Evolutionary conservation across 2,113 vertebrate genomes (phyloP).

Genomic region (Cricetomys ansorgei): DNA sequence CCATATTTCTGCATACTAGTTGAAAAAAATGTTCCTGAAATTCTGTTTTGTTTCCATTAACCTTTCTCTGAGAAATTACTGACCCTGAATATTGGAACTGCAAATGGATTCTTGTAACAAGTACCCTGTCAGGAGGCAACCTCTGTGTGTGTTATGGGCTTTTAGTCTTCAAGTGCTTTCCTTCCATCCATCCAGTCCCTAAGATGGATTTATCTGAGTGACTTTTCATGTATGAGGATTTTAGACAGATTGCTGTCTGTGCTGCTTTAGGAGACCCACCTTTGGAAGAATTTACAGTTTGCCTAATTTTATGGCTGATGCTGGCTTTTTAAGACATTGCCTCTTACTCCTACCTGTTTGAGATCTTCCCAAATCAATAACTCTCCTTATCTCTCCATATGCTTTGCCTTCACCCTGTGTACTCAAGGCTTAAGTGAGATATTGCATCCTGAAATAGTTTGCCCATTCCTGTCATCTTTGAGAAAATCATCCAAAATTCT

Average conservation of each 20-base stretch:
- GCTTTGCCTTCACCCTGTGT: conserved; percentile 55
- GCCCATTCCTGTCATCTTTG: conserved; percentile 60
- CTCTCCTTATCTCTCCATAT: conserved; percentile 21
- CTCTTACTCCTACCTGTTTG: conserved; percentile 21
- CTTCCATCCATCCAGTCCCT: conserved; percentile 69
- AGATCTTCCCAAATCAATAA: neutral
- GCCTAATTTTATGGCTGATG: conserved; percentile 56
- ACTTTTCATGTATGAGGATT: conserved; percentile 25
- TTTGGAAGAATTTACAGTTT: conserved; percentile 61
- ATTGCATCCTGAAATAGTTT: conserved; percentile 62
- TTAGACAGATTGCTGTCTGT: conserved; percentile 61
- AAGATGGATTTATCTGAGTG: conserved; percentile 57
- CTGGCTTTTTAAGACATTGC: conserved; percentile 61
- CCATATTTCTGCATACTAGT: conserved; percentile 53
- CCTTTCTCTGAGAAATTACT: conserved; percentile 76
- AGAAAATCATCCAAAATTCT: conserved; percentile 68
- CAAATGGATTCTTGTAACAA: conserved; percentile 72
- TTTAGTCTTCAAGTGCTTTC: conserved; percentile 66
- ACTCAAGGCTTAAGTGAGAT: conserved; percentile 45
- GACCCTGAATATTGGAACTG: conserved; percentile 63
- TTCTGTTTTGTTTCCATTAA: conserved; percentile 80
- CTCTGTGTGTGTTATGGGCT: conserved; percentile 43
- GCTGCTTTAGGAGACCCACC: conserved; percentile 46
- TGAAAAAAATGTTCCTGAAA: conserved; percentile 58
- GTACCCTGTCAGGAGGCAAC: conserved; percentile 66